These are phyloP conservation scores for Agrochola lota DNA, from an alignment of 2,888 invertebrate species.

Conservation along the genomic window DNA sequence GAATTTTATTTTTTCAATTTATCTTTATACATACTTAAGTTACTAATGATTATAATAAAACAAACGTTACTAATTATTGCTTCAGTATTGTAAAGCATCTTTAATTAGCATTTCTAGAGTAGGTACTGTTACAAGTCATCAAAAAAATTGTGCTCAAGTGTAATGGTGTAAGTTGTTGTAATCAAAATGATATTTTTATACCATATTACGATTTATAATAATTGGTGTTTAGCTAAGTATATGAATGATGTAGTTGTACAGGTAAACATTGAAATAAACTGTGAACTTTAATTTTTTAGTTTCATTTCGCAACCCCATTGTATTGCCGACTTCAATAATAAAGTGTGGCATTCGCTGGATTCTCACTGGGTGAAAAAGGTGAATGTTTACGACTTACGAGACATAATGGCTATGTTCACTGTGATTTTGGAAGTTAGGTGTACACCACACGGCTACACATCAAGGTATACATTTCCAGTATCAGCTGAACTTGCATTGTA, in stretches of 20 bases:
- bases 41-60: constrained; percentile 36
- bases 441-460: too few relatives aligned
- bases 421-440: background rate
- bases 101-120: constrained; percentile 80
- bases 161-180: constrained; percentile 50
- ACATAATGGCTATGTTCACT: background rate
- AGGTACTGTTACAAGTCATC: constrained; percentile 64
- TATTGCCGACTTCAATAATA: background rate
- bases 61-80: constrained; percentile 61
- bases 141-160: constrained; percentile 73
- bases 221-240: constrained; percentile 70
- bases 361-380: background rate
- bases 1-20: constrained; percentile 46
- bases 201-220: constrained; percentile 62
- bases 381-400: background rate
- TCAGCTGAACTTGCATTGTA: too few relatives aligned
- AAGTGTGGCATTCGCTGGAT: background rate
- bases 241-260: constrained; percentile 71
- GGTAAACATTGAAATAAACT: constrained; percentile 68
- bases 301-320: background rate
- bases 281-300: constrained; percentile 39
- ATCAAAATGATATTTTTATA: constrained; percentile 77
- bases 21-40: constrained; percentile 32
- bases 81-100: constrained; percentile 73
- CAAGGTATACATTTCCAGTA: too few relatives aligned